Evolutionary conservation across 2,797 vertebrate species (phyloP).

Genomic region (Sebastes oblongus): DNA sequence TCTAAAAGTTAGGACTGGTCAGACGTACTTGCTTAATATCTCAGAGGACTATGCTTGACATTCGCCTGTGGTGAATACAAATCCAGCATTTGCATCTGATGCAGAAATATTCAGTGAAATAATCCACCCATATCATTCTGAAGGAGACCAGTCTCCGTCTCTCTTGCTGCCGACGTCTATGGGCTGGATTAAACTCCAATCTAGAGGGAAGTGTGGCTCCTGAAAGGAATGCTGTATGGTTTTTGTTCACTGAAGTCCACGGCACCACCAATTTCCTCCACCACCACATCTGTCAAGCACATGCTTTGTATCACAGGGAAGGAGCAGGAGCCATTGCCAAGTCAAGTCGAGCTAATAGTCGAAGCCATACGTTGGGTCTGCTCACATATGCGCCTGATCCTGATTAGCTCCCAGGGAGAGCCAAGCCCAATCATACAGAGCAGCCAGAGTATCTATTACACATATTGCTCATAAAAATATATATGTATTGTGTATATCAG

Average conservation of each 20-base stretch:
- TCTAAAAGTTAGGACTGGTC: background rate
- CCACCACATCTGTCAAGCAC: slow-evolving; percentile 76
- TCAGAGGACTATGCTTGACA: background rate
- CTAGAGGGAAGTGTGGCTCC: slow-evolving; percentile 30
- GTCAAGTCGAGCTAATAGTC: slow-evolving; percentile 27
- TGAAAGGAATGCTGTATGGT: slow-evolving; percentile 57
- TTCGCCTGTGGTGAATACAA: background rate
- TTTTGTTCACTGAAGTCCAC: slow-evolving; percentile 46
- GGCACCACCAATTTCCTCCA: slow-evolving; percentile 37
- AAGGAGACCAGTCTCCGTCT: background rate
- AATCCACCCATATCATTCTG: background rate
- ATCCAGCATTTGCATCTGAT: slow-evolving; percentile 13
- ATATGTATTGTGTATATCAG: slow-evolving; percentile 3
- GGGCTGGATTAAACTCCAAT: background rate
- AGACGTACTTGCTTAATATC: background rate
- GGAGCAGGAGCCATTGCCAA: slow-evolving; percentile 25
- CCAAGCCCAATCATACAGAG: slow-evolving; percentile 23
- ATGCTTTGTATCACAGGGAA: slow-evolving; percentile 59
- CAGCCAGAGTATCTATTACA: slow-evolving; percentile 36
- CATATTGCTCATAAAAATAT: background rate
- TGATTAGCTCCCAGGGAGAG: slow-evolving; percentile 63
- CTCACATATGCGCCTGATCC: slow-evolving; percentile 41
- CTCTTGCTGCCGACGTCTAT: background rate
- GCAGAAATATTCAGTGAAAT: background rate
- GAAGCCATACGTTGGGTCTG: slow-evolving; percentile 23